Conservation (phyloP, 2,113 vertebrate species). For the Edolisoma coerulescens region DNA sequence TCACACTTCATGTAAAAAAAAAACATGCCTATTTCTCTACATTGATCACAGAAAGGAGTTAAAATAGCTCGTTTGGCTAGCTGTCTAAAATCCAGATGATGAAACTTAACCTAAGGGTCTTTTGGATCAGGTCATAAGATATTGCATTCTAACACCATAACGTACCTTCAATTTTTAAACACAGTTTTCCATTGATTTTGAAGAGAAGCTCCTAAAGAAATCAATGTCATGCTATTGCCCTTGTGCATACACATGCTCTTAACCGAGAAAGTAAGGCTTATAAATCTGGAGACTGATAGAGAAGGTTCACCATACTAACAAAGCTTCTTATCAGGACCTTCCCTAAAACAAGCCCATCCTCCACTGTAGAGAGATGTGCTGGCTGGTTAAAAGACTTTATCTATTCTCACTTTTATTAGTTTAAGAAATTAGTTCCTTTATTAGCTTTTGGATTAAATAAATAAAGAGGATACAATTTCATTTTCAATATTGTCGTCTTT, state of each 20-base stretch:
- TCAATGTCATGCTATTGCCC: slow-evolving; percentile 23
- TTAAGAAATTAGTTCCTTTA: slow-evolving; percentile 36
- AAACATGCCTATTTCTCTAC: not conserved
- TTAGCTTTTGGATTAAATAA: slow-evolving; percentile 39
- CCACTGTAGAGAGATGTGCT: not conserved
- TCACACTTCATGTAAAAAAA: not conserved
- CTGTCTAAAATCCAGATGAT: not conserved
- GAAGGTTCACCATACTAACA: not conserved
- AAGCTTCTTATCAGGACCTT: not conserved
- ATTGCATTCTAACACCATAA: not conserved
- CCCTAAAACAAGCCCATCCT: not conserved
- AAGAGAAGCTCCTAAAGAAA: slow-evolving; percentile 21
- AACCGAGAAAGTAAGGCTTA: not conserved
- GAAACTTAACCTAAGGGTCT: slow-evolving; percentile 24
- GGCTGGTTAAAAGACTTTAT: not conserved
- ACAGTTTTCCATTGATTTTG: slow-evolving; percentile 34
- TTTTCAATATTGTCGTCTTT: slow-evolving; percentile 21
- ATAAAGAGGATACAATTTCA: slow-evolving; percentile 27
- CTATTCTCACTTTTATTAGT: not conserved
- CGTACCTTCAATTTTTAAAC: slow-evolving; percentile 29
- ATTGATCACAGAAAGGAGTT: not conserved
- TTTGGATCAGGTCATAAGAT: not conserved
- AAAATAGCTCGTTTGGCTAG: not conserved
- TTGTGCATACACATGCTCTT: slow-evolving; percentile 18
- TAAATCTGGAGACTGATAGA: not conserved